Evolutionary conservation across 2,888 invertebrate species (phyloP), one percentile per base, ranked within the genome.

Genomic region (Scaptomyza cyrtandrae): DNA sequence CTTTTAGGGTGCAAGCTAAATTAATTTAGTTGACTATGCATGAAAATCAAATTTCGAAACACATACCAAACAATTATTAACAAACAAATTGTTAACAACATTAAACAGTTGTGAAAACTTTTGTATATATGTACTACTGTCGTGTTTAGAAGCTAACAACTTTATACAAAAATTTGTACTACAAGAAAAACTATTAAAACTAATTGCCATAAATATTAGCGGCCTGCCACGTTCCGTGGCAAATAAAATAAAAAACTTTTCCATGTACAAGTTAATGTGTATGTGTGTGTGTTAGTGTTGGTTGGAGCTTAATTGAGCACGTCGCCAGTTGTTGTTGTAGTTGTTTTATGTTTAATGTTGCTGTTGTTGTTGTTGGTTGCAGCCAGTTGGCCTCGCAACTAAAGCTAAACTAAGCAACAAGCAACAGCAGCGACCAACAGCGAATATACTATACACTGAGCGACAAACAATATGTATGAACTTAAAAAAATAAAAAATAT

Each of bases 141-240:
- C 55, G 45, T 46, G 39, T 39, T 39, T 39, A 14, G 50, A 69
- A 79, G 67, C 72, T 80, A 66, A 76, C 76, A 82, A 74, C 78
- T 83, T 73, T 71, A 66, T 64, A 75, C 53, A 75, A 64, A 66
- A 80, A 78, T 80, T 80, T 41, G 41, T 41, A 10, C 68, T 75
- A 78, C 80, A 86, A 84, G 86, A 76, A 69, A 72, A 86, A 86
- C 83, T 86, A 86, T 83, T 86, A 86, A 80, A 86, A 86, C 86
- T 78, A 83, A 84, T 84, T 84, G 83, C 86, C 83, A 84, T 86
- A 84, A 86, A 86, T 86, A 86, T 84, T 86, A 84, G 78, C 76
- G 86, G 67, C 76, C 72, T 64, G 80, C 85, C 82, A 82, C 82
- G 86, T 85, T 80, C 75, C 75, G 54, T 53, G 64, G 49, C 50